A percentile compares a stretch with the other conserved stretches of the same genome.
Evolutionary conservation across 2,113 vertebrate genomes (phyloP).

Genomic region (Oncorhynchus kisutch): DNA sequence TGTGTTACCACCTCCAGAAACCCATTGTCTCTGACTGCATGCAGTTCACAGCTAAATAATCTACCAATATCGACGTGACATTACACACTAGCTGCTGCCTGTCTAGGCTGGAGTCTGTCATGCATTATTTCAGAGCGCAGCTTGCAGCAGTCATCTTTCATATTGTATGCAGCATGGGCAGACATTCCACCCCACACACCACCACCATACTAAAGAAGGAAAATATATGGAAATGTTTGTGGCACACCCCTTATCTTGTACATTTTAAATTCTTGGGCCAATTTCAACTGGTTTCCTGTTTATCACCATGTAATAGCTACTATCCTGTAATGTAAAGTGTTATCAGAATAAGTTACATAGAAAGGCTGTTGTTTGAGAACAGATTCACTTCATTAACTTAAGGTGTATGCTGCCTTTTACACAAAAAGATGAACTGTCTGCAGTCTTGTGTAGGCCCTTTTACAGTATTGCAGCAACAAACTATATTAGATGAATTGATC

Average conservation of each 20-base stretch:
- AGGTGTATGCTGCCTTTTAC: too few relatives aligned
- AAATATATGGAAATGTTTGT: not conserved
- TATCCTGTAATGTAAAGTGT: too few relatives aligned
- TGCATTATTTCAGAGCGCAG: not conserved
- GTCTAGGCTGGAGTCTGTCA: not conserved
- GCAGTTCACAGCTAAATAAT: not conserved
- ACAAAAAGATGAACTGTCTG: not conserved
- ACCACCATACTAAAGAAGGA: not conserved
- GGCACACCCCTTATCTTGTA: not conserved
- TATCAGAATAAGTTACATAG: not conserved
- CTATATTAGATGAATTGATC: too few relatives aligned
- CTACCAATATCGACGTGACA: not conserved
- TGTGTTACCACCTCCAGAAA: not conserved
- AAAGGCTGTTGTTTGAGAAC: too few relatives aligned
- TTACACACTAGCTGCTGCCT: not conserved
- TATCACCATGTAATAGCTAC: too few relatives aligned
- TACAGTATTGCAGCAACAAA: too few relatives aligned
- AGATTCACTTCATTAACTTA: too few relatives aligned
- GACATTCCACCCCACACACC: not conserved
- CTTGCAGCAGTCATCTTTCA: not conserved
- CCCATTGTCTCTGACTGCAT: not conserved
- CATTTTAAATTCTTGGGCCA: not conserved
- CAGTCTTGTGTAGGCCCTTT: not conserved
- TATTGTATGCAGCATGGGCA: not conserved
- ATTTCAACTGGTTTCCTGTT: too few relatives aligned